phyloP scores from a whole-genome alignment of 2,113 vertebrate genomes.

The Crypturellus undulatus region DNA sequence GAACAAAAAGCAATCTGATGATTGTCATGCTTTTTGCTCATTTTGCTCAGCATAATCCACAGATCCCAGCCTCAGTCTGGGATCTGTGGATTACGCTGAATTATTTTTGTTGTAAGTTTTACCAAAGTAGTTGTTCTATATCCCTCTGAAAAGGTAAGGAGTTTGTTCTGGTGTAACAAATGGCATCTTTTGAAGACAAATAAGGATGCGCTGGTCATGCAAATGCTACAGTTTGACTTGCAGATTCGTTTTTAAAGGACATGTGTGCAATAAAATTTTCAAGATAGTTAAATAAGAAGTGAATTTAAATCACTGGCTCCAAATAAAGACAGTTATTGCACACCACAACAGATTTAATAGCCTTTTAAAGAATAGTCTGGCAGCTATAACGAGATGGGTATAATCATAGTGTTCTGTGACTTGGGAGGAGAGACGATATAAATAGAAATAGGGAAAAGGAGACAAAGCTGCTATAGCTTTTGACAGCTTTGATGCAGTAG shows the following conservation, averaged over 20 bases:
- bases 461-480: accelerated
- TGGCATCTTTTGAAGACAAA: not conserved
- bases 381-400: not conserved
- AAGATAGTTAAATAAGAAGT: not conserved
- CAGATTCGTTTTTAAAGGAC: not conserved
- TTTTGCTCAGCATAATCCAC: not conserved
- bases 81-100: not conserved
- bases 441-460: not conserved
- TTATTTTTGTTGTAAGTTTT: not conserved
- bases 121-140: not conserved
- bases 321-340: not conserved
- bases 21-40: not conserved
- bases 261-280: not conserved
- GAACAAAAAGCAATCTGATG: not conserved
- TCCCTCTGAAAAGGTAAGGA: not conserved
- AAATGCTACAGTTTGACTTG: not conserved
- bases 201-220: not conserved
- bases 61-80: not conserved
- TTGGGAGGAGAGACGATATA: not conserved
- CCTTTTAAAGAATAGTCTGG: not conserved
- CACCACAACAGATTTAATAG: not conserved
- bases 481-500: not conserved
- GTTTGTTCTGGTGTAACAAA: not conserved
- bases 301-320: not conserved
- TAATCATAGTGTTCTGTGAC: not conserved